Conservation (phyloP, 2,113 vertebrate species). For the Catharus bicknelli region DNA sequence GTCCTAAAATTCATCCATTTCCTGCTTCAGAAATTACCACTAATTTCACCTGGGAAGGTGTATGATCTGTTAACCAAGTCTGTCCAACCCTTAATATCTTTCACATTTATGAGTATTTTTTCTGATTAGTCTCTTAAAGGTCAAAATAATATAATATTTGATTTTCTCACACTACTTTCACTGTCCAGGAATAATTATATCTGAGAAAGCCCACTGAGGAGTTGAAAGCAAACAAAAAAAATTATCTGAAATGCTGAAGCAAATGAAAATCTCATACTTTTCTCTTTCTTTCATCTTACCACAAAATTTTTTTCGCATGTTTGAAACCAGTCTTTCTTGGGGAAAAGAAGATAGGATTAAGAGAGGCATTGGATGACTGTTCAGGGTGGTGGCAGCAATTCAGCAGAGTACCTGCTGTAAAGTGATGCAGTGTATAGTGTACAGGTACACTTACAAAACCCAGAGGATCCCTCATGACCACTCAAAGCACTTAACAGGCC, state of each 20-base stretch:
- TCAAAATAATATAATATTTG: neutral
- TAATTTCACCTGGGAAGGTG: neutral
- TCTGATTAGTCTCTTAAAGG: neutral
- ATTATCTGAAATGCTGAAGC: neutral
- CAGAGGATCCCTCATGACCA: neutral
- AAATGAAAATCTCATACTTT: neutral
- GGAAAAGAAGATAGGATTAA: neutral
- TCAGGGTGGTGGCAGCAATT: neutral
- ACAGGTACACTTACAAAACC: neutral
- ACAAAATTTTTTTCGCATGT: neutral
- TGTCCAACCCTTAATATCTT: neutral
- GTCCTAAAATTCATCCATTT: neutral
- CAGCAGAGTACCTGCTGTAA: neutral
- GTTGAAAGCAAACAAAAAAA: neutral
- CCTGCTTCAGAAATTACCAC: neutral
- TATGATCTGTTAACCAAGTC: neutral
- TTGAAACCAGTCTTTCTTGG: neutral
- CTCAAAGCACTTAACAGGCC: neutral
- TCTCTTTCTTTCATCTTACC: neutral
- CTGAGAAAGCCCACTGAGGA: neutral
- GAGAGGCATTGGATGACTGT: neutral
- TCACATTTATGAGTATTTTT: neutral
- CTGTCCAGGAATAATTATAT: neutral
- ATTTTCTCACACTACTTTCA: neutral
- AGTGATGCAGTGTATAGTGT: fast-evolving